These are phyloP conservation scores for Dasypus novemcinctus DNA, from an alignment of 2,113 vertebrate genomes.

Conservation along the genomic window DNA sequence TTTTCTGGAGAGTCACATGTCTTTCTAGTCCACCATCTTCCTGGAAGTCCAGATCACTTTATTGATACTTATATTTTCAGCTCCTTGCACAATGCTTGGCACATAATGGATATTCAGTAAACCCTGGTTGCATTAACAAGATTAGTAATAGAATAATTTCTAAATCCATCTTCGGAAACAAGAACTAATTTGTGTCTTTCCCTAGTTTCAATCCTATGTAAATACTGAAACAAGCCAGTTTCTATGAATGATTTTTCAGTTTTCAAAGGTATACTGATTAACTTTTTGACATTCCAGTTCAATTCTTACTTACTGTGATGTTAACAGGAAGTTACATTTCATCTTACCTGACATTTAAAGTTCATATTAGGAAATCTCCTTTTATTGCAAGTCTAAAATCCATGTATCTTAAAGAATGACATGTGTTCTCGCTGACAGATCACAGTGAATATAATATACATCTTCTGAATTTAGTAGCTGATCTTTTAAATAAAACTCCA, in stretches of 20 bases:
- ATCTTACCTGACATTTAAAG: constrained; percentile 22
- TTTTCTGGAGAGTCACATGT: no score
- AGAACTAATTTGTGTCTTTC: background rate
- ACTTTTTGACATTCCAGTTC: background rate
- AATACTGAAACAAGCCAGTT: background rate
- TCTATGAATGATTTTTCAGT: background rate
- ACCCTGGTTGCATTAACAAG: background rate
- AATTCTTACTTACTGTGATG: background rate
- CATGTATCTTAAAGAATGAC: background rate
- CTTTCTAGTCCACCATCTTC: no score
- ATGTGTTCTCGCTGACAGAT: background rate
- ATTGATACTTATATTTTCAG: background rate
- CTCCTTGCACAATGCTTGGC: background rate
- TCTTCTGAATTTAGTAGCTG: constrained; percentile 29
- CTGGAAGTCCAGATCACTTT: background rate
- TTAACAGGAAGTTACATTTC: background rate
- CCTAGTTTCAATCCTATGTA: background rate
- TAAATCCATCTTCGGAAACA: constrained; percentile 24
- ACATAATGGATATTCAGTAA: background rate
- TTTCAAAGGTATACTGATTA: background rate
- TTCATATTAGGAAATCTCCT: background rate
- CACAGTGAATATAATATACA: background rate
- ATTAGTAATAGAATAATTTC: background rate
- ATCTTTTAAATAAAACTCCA: constrained; percentile 43
- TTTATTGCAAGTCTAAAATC: background rate